Percentiles rank a stretch among this genome's conserved stretches.
Evolutionary conservation across 2,888 invertebrate genomes (phyloP).

Genomic region (Ochropacha duplaris): DNA sequence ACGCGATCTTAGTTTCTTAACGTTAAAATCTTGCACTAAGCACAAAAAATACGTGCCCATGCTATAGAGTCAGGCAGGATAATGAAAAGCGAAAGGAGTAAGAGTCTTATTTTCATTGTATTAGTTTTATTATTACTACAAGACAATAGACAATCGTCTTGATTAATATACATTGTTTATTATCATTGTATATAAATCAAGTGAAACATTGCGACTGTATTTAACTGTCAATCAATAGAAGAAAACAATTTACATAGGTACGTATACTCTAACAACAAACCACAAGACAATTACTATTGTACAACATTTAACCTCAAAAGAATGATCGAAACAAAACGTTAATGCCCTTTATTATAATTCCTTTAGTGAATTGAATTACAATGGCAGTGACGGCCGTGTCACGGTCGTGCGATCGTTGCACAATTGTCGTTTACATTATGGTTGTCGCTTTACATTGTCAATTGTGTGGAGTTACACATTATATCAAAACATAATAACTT

Average conservation of each 20-base stretch:
- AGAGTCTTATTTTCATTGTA: too few species aligned
- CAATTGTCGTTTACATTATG: not conserved
- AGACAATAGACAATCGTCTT: not conserved
- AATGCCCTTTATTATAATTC: not conserved
- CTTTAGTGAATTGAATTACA: not conserved
- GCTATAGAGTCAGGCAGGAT: too few species aligned
- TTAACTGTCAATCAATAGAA: not conserved
- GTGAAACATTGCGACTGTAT: not conserved
- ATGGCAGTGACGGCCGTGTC: not conserved
- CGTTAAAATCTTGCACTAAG: too few species aligned
- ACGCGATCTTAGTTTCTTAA: too few species aligned
- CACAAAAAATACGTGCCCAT: too few species aligned
- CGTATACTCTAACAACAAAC: not conserved
- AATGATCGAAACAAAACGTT: not conserved
- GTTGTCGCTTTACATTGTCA: not conserved
- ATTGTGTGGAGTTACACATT: not conserved
- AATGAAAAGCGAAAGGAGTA: too few species aligned
- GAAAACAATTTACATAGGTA: not conserved
- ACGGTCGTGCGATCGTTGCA: not conserved
- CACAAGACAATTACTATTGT: not conserved
- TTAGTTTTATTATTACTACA: not conserved
- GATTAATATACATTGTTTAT: not conserved
- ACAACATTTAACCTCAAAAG: not conserved
- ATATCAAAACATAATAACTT: not conserved
- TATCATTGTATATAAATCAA: not conserved